Evolutionary conservation across 2,888 invertebrate genomes (phyloP), one percentile per base, ranked within the genome.

Genomic region (Idaea dimidiata): DNA sequence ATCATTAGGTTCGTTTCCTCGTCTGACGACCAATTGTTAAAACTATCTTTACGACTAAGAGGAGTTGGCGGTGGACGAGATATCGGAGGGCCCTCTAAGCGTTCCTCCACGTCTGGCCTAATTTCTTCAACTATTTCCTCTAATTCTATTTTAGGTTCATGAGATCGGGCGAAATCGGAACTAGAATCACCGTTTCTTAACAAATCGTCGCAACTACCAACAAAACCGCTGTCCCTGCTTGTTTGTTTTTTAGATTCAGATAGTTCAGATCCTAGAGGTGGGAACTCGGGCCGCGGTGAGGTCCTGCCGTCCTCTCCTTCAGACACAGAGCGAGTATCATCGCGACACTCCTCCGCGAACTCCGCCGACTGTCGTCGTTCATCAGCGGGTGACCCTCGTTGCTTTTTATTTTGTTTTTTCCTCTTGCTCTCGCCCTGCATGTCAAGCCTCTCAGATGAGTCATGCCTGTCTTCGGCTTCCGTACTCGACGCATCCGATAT

Each of bases 1-100:
- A 98, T 98, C 97, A 98, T 98, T 57, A 97, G 89, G 84, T 98
- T 98, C 2, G 97, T 98, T 89, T 98, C 98, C 82, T 98, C 98
- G 79, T 98, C 97, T 3, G 97, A 97, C 69, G 97, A 97, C 97
- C 97, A 98, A 80, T 97, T 97, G 82, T 97, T 97, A 88, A 97
- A 97, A 82, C 97, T 97, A 84, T 97, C 97, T 86, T 97, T 97
- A 68, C 97, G 93, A 54, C 95, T 95, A 32, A 97, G 87, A 16
- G 95, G 94, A 72, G 88, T 93, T 59, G 93, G 91, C 60, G 93
- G 91, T 67, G 89, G 88, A 62, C 84, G 83, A 14, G 94, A 93
- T 54, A 93, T 89, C 1, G 94, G 93, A 43, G 94, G 92, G 72
- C 86, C 79, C 80, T 91, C 88, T 72, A 86, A 70, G 54, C 88